Evolutionary conservation across 2,888 invertebrate genomes (phyloP).

Genomic region (Hypselothyrea guttata): DNA sequence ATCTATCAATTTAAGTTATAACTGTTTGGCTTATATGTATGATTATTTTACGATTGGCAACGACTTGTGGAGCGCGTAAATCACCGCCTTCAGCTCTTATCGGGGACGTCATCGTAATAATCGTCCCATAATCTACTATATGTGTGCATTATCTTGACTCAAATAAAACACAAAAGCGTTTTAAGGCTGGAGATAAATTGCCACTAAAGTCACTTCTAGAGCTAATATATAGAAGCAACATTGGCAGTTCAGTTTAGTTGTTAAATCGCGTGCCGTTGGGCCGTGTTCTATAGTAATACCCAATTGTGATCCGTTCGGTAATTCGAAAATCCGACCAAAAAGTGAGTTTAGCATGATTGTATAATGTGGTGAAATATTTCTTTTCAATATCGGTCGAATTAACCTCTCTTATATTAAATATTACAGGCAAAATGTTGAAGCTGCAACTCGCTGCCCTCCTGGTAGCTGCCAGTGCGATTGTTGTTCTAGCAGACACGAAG

Average conservation of each 20-base stretch:
- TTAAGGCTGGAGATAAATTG: constrained; percentile 58
- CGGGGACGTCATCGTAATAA: constrained; percentile 47
- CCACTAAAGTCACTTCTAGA: constrained; percentile 18
- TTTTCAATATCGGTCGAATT: neutral
- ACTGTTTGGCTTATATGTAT: constrained; percentile 10
- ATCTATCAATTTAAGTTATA: constrained; percentile 21
- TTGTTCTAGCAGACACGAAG: constrained; percentile 43
- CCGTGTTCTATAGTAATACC: constrained; percentile 6
- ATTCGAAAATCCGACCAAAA: constrained; percentile 4
- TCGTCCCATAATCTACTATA: constrained; percentile 61
- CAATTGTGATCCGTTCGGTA: neutral
- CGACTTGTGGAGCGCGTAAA: constrained; percentile 42
- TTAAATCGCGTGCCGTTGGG: constrained; percentile 26
- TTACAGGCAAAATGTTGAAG: constrained; percentile 42
- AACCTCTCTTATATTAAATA: constrained; percentile 10
- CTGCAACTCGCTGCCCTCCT: constrained; percentile 45
- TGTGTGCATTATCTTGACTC: constrained; percentile 54
- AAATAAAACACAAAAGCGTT: constrained; percentile 68
- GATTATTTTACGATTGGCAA: constrained; percentile 38
- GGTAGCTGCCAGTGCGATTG: constrained; percentile 51
- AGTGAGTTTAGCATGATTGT: constrained; percentile 39
- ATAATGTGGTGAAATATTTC: constrained; percentile 28
- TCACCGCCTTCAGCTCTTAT: constrained; percentile 56
- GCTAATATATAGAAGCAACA: constrained; percentile 50
- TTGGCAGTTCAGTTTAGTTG: constrained; percentile 45